A percentile compares a stretch with the other conserved stretches of the same genome.
phyloP scores from a whole-genome alignment of 2,888 invertebrate genomes.

The Linnaemya vulpina region DNA sequence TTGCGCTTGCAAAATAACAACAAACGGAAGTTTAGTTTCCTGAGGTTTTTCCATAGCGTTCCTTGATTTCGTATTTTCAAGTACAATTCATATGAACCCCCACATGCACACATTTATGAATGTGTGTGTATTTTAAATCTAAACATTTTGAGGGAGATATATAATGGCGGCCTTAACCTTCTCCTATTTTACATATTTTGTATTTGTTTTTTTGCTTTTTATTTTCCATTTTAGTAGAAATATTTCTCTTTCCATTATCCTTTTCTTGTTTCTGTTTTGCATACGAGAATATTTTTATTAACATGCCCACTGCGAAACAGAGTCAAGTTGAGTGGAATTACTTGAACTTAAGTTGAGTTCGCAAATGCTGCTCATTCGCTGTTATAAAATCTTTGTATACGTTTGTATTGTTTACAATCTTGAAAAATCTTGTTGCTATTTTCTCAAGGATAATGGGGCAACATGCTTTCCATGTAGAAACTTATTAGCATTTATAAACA shows the following conservation, averaged over 20 bases:
- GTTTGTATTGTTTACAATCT: no score
- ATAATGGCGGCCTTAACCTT: conserved; percentile 5
- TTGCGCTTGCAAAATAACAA: conserved; percentile 15
- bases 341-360: neutral
- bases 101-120: no score
- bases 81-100: no score
- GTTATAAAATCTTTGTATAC: no score
- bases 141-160: neutral
- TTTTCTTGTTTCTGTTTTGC: neutral
- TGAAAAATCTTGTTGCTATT: no score
- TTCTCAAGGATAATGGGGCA: no score
- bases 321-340: neutral
- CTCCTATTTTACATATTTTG: neutral
- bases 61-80: conserved; percentile 22
- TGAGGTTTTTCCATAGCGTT: conserved; percentile 28
- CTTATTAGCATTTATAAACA: no score
- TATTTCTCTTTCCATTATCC: neutral
- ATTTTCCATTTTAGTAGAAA: neutral
- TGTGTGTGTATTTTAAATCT: no score
- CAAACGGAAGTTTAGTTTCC: conserved; percentile 34
- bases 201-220: no score
- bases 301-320: neutral
- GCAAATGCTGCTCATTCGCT: no score
- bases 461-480: no score
- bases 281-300: neutral